phyloP scores from a whole-genome alignment of 2,797 vertebrate genomes.

The Hydrophis major region DNA sequence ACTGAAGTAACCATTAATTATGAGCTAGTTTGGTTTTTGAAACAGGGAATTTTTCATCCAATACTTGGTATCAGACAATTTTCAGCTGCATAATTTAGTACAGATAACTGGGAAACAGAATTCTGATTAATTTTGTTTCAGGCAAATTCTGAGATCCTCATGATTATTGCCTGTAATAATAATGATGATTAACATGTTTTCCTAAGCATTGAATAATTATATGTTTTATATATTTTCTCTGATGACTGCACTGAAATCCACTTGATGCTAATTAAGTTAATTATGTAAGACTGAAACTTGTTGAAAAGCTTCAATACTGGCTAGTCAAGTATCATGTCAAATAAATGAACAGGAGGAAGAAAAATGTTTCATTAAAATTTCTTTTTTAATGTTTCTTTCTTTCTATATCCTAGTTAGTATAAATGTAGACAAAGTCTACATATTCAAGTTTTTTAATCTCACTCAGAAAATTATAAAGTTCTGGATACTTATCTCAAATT shows the following conservation, averaged over 20 bases:
- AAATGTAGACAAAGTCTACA: not conserved
- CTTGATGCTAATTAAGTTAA: constrained; percentile 8
- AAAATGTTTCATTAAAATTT: not conserved
- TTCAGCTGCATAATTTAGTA: not conserved
- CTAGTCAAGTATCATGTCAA: constrained; percentile 15
- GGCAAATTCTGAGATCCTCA: not conserved
- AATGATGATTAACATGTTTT: not conserved
- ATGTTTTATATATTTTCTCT: not conserved
- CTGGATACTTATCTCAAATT: not conserved
- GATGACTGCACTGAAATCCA: not conserved
- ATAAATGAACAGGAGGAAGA: not conserved
- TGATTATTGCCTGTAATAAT: not conserved
- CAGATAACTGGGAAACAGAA: not conserved
- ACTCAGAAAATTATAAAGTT: not conserved
- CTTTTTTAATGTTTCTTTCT: not conserved
- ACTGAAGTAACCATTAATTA: not conserved
- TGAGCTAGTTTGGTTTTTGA: not conserved
- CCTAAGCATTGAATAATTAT: constrained; percentile 1
- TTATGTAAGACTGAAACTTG: constrained; percentile 19
- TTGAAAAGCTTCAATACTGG: not conserved
- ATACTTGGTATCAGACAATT: not conserved
- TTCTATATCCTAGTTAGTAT: not conserved
- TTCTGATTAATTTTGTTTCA: not conserved
- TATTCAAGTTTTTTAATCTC: not conserved
- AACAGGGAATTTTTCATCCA: not conserved